Percentiles rank a stretch among this genome's conserved stretches.
These are phyloP conservation scores for Serrognathus titanus DNA, from an alignment of 2,888 invertebrate genomes.

Conservation along the genomic window DNA sequence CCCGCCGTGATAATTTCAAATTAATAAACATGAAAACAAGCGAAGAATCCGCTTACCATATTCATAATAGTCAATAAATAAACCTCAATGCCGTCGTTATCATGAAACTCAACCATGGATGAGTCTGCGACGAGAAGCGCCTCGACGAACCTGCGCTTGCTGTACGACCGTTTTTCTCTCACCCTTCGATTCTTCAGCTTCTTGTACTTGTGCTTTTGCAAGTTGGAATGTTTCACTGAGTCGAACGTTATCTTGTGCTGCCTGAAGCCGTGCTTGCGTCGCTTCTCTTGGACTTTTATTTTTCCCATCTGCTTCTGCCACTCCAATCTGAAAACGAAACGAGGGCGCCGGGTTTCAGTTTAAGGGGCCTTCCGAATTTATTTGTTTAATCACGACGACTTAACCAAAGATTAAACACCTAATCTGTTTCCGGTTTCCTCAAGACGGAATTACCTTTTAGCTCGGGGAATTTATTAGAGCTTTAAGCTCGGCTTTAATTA, in stretches of 20 bases:
- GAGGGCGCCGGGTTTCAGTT: no score
- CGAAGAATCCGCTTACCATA: constrained; percentile 60
- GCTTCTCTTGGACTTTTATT: constrained; percentile 51
- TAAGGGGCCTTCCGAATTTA: no score
- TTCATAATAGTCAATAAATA: constrained; percentile 91
- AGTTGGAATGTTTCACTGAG: constrained; percentile 41
- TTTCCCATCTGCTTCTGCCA: constrained; percentile 56
- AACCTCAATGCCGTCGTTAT: constrained; percentile 74
- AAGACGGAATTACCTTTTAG: no score
- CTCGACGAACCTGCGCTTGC: constrained; percentile 77
- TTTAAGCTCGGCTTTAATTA: no score
- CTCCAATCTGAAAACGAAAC: constrained; percentile 50
- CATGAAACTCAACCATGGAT: constrained; percentile 83
- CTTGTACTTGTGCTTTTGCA: constrained; percentile 46
- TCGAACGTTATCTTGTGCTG: constrained; percentile 33
- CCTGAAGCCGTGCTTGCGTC: constrained; percentile 30
- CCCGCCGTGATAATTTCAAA: constrained; percentile 13
- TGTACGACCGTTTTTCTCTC: constrained; percentile 60
- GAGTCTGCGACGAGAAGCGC: constrained; percentile 84
- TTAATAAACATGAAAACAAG: constrained; percentile 7
- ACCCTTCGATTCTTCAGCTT: constrained; percentile 37
- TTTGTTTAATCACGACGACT: no score
- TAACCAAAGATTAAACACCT: no score
- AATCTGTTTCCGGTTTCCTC: no score
- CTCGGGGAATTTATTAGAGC: no score